A percentile compares a stretch with the other conserved stretches of the same genome.
Evolutionary conservation across 1,140 invertebrate species (phyloP).

Genomic region (Heliconius congener): DNA sequence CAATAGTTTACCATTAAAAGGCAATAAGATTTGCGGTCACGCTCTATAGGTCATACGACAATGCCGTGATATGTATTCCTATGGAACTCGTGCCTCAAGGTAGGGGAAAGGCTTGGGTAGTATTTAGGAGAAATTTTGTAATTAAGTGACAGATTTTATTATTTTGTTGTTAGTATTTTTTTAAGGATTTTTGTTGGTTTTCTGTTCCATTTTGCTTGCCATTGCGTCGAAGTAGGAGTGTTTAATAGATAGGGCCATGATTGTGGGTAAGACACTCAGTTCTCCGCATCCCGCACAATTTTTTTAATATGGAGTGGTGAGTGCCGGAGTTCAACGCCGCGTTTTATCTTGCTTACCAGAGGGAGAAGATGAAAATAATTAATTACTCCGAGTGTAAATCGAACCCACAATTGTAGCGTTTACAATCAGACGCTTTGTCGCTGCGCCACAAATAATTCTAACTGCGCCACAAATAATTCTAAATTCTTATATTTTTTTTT

Average conservation of each 20-base stretch:
- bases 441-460: not conserved
- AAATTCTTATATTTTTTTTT: too few species aligned
- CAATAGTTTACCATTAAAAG: constrained; percentile 21
- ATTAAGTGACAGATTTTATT: not conserved
- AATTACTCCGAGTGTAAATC: too few species aligned
- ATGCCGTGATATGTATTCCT: constrained; percentile 21
- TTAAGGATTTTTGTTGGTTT: not conserved
- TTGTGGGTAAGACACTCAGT: not conserved
- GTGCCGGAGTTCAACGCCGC: not conserved
- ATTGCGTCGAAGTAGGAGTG: not conserved
- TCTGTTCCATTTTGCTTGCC: not conserved
- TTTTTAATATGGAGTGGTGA: too few species aligned
- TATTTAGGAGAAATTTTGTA: constrained; percentile 6
- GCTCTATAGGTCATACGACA: constrained; percentile 20
- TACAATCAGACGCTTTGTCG: not conserved
- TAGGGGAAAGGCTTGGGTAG: not conserved
- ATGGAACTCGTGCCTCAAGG: not conserved
- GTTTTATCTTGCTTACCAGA: not conserved
- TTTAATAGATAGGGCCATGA: not conserved
- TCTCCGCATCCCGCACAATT: not conserved
- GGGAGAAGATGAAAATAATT: too few species aligned
- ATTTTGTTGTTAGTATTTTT: not conserved
- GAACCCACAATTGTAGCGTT: not conserved
- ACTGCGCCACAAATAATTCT: not conserved
- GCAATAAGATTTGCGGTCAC: constrained; percentile 21